Conservation (phyloP, 2,797 vertebrate species). For the Enteromius fasciolatus region DNA sequence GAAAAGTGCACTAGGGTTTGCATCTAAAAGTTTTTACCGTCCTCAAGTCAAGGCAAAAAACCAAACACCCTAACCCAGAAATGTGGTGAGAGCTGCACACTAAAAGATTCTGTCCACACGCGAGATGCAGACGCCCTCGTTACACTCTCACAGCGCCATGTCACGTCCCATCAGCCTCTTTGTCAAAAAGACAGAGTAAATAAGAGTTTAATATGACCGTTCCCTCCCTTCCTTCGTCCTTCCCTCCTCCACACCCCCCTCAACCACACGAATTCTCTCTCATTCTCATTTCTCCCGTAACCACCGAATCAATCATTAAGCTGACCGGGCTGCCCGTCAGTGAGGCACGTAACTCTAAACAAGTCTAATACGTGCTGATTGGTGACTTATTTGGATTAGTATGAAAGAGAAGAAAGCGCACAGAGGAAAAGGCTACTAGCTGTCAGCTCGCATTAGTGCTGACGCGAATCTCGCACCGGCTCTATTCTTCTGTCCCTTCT, state of each 20-base stretch:
- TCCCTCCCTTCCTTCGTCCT: background rate
- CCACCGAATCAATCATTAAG: conserved; percentile 53
- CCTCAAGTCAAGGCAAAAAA: background rate
- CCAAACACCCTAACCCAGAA: background rate
- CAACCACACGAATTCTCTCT: conserved; percentile 27
- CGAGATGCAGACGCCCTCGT: conserved; percentile 22
- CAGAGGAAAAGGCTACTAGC: conserved; percentile 53
- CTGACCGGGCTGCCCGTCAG: conserved; percentile 20
- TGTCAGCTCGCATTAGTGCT: conserved; percentile 56
- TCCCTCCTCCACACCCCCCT: conserved; percentile 3
- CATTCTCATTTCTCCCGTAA: conserved; percentile 52
- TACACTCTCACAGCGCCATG: conserved; percentile 20
- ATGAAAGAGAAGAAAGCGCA: conserved; percentile 43
- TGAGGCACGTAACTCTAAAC: conserved; percentile 50
- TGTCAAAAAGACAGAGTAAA: conserved; percentile 34
- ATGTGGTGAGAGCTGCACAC: background rate
- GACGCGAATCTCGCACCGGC: background rate
- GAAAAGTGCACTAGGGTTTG: background rate
- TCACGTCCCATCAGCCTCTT: conserved; percentile 38
- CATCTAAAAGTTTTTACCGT: background rate
- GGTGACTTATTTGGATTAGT: conserved; percentile 62
- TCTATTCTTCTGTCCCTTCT: conserved; percentile 18
- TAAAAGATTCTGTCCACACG: conserved; percentile 26
- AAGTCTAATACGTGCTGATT: conserved; percentile 60
- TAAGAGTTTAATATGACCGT: conserved; percentile 37